Conservation (phyloP, 2,888 invertebrate genomes). For the Hylaea fasciaria region DNA sequence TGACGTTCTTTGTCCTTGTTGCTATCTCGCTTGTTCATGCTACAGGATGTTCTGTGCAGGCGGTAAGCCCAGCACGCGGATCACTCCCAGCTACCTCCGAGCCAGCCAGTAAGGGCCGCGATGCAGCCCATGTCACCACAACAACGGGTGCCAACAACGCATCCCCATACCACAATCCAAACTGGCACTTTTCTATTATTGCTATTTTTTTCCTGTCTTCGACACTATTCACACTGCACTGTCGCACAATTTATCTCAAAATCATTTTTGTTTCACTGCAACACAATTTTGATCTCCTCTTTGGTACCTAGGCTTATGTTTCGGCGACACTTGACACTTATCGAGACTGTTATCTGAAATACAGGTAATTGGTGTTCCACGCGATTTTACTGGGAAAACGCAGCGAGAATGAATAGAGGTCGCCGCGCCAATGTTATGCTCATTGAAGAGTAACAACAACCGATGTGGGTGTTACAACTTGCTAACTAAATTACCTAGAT, state of each 20-base stretch:
- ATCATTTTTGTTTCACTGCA: conserved; percentile 82
- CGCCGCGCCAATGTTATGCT: conserved; percentile 82
- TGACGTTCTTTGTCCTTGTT: conserved; percentile 83
- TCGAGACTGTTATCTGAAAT: conserved; percentile 32
- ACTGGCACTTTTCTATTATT: conserved; percentile 65
- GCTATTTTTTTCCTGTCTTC: conserved; percentile 64
- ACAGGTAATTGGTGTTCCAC: conserved; percentile 51
- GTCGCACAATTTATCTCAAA: conserved; percentile 79
- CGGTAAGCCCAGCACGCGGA: conserved; percentile 74
- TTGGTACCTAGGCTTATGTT: conserved; percentile 68
- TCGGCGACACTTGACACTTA: conserved; percentile 69
- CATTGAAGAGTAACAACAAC: conserved; percentile 83
- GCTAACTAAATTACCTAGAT: conserved; percentile 62
- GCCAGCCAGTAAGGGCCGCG: conserved; percentile 72
- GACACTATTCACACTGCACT: conserved; percentile 75
- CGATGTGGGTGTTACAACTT: conserved; percentile 70
- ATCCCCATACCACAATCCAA: conserved; percentile 74
- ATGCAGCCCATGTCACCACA: conserved; percentile 81
- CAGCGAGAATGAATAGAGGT: conserved; percentile 73
- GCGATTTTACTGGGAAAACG: conserved; percentile 61
- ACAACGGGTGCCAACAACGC: conserved; percentile 61
- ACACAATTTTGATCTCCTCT: conserved; percentile 54
- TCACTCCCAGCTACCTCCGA: conserved; percentile 80
- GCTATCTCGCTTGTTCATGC: conserved; percentile 83
- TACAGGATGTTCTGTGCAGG: conserved; percentile 78